Base-by-base conservation (phyloP, 2,888 invertebrate species). In the Gymnoscelis rufifasciata region DNA sequence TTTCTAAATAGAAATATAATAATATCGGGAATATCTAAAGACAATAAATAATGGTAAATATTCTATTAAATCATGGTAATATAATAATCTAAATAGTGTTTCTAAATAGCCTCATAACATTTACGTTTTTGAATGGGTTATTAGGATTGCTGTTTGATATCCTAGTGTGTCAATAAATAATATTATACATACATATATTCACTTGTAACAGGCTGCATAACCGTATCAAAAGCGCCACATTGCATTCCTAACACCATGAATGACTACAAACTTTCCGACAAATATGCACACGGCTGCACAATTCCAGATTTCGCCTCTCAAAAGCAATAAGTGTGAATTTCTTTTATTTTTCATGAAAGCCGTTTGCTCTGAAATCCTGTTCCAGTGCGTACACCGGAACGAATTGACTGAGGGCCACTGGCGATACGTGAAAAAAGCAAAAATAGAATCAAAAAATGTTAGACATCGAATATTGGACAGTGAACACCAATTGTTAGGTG, bases 321-420 rank as follows among this genome's bases (percentile, higher is more conserved):
- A 26, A 38, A 23, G 35, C 44, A 33, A 42, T 38, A 23, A n/a
- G 14, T 15, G 10, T 14, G 15, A 39, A 2, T 46, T 37, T 12
- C 31, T 33, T 49, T 51, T 38, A 11, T 23, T 51, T 46, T 37
- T 7, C 38, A 29, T 35, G 51, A 57, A 62, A 59, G 38, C 56
- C 56, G 57, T 56, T 52, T 56, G 52, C 57, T 64, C 67, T 54
- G 56, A 66, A 71, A 74, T 64, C 66, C 68, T 64, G 60, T 67
- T 61, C 60, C 62, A 57, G 62, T 57, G 68, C 70, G 68, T 65
- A 63, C 60, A 58, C 58, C 61, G 69, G 65, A 79, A 76, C 74
- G 68, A 80, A 78, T 73, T 71, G 74, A 75, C 71, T 67, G 61
- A 61, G 63, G 68, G 72, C 62, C 66, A 70, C 49, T 45, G 45